Evolutionary conservation across 2,113 vertebrate genomes (phyloP).

Genomic region (Melanostigma gelatinosum): DNA sequence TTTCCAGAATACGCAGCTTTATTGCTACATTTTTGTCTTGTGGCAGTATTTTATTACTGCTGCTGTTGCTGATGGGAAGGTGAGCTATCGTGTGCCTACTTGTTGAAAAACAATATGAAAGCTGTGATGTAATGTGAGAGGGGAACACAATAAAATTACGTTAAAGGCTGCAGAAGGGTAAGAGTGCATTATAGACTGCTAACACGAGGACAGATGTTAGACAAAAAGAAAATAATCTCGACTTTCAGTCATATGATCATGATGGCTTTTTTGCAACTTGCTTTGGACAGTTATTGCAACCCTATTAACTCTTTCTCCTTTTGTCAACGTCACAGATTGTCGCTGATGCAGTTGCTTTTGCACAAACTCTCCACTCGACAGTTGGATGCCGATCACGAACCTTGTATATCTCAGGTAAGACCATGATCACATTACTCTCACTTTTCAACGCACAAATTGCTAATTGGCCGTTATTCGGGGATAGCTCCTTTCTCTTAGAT

Average conservation of each 20-base stretch:
- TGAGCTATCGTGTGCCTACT: conserved; percentile 31
- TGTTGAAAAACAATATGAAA: conserved; percentile 39
- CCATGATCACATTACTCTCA: neutral
- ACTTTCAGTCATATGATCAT: neutral
- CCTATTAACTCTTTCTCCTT: neutral
- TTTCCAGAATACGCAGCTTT: conserved; percentile 14
- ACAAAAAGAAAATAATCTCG: neutral
- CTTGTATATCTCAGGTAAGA: neutral
- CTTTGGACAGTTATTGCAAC: neutral
- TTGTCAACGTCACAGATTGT: conserved; percentile 1
- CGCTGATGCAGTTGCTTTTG: neutral
- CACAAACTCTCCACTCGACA: neutral
- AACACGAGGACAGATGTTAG: neutral
- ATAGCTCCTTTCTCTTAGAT: neutral
- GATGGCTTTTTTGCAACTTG: neutral
- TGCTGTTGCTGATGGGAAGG: conserved; percentile 11
- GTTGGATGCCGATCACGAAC: neutral
- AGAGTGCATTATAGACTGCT: neutral
- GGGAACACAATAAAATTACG: conserved; percentile 17
- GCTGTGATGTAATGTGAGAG: conserved; percentile 32
- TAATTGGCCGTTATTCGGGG: neutral
- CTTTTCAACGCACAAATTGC: neutral
- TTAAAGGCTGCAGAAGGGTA: neutral
- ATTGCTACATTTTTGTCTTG: conserved; percentile 35
- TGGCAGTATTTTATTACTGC: conserved; percentile 20